A percentile compares a stretch with the other conserved stretches of the same genome.
Evolutionary conservation across 2,797 vertebrate species (phyloP).

Genomic region (Intellagama lesueurii): DNA sequence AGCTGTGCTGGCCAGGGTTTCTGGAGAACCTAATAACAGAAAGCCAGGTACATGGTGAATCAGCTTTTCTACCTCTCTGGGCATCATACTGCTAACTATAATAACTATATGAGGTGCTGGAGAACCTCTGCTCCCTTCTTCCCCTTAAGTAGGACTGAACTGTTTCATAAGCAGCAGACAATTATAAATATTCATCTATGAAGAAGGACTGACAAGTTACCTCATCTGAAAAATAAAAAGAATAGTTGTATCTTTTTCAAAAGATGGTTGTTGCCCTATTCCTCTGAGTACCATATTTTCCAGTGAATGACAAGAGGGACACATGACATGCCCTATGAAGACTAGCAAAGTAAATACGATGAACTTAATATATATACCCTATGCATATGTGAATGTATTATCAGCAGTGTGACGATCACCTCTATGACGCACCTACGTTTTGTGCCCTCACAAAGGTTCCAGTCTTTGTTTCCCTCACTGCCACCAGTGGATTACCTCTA

Average conservation of each 20-base stretch:
- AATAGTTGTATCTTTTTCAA: neutral
- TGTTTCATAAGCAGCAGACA: neutral
- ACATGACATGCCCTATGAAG: neutral
- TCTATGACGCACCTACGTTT: too few species aligned
- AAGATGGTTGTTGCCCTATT: neutral
- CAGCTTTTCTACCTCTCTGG: neutral
- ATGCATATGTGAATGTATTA: neutral
- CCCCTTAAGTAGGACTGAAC: neutral
- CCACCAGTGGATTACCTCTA: too few species aligned
- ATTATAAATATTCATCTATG: neutral
- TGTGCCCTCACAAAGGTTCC: too few species aligned
- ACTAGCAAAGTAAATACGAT: neutral
- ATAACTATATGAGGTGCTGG: neutral
- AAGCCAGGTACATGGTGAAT: neutral
- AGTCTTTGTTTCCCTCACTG: too few species aligned
- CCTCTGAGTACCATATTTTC: neutral
- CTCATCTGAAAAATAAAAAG: neutral
- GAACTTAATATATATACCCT: neutral
- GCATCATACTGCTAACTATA: neutral
- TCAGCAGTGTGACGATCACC: too few species aligned
- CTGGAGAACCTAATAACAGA: neutral
- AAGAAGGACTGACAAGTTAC: neutral
- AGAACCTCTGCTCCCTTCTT: neutral
- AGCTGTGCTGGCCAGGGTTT: neutral
- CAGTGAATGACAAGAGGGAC: neutral